These are phyloP conservation scores for Periophthalmodon schlosseri DNA, from an alignment of 2,113 vertebrate species.

Conservation along the genomic window DNA sequence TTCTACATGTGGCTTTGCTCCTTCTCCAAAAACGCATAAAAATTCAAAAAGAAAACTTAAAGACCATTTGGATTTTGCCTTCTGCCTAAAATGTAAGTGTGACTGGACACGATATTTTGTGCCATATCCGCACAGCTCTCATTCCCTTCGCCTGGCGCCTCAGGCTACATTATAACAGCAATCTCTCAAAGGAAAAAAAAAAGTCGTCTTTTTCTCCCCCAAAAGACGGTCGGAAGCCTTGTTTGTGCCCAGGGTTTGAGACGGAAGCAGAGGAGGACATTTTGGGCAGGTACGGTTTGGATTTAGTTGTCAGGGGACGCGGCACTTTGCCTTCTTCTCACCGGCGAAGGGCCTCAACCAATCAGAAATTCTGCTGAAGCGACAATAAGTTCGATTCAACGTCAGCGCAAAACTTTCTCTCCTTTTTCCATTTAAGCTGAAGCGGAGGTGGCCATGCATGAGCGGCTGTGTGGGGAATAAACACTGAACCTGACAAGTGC, in stretches of 20 bases:
- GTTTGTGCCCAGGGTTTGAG: slow-evolving; percentile 21
- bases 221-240: slow-evolving; percentile 19
- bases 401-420: slow-evolving; percentile 31
- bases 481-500: background rate
- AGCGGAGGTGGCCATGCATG: slow-evolving; percentile 19
- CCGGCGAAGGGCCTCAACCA: slow-evolving; percentile 16
- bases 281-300: slow-evolving; percentile 41
- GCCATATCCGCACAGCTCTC: slow-evolving; percentile 61
- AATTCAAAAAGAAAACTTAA: no score
- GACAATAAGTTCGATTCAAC: background rate
- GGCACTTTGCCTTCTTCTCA: slow-evolving; percentile 31
- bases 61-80: no score
- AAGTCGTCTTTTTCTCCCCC: slow-evolving; percentile 27
- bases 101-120: slow-evolving; percentile 46
- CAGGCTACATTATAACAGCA: slow-evolving; percentile 65
- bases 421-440: background rate
- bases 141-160: slow-evolving; percentile 50
- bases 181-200: slow-evolving; percentile 52
- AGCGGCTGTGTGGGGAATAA: slow-evolving; percentile 17
- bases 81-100: slow-evolving; percentile 7
- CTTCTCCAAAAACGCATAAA: no score
- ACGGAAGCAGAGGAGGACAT: slow-evolving; percentile 21
- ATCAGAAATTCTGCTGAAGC: slow-evolving; percentile 27
- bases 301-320: slow-evolving; percentile 21
- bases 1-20: no score